Base-by-base conservation (phyloP, 2,888 invertebrate genomes). In the Athrips mouffetella region DNA sequence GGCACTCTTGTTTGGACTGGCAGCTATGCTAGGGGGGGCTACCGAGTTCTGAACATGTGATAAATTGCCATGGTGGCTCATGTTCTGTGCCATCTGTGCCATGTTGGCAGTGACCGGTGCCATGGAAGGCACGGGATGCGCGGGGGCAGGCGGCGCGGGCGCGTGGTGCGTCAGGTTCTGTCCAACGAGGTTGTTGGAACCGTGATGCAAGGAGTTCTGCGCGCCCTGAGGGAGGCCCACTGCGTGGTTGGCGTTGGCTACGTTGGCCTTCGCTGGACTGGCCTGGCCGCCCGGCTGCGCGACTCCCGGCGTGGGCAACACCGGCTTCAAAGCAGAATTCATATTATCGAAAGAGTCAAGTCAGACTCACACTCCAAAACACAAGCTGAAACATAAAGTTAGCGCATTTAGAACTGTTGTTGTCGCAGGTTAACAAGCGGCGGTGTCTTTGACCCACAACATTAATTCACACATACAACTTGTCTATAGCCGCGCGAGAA, bases 321-420 rank as follows among this genome's bases (percentile, higher is more conserved):
- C 90, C 73, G 91, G 90, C 80, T 91, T 91, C 77, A 91, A 76
- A 70, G 90, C 90, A 69, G 91, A 90, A 85, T 90, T 91, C 91
- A 91, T 91, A 75, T 75, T 91, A 75, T 75, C 81, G 76, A 69
- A 67, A 67, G 69, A 67, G 65, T 57, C 62, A 54, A 70, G 65
- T 61, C 68, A 59, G 57, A 61, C 61, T 60, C 52, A n/a, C n/a
- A n/a, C 59, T 62, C 60, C 61, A 62, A 58, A 55, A 57, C 59
- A 57, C 63, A 68, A 76, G 68, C 82, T 85, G 82, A 79, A 86
- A 83, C 75, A 81, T 71, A 79, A 80, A 79, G 65, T 65, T 60
- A 63, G 60, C 59, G 62, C 69, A 65, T 70, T 81, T 70, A 53
- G 29, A 37, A 15, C 16, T 20, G 78, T 62, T 63, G 69, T 63